Evolutionary conservation across 2,888 invertebrate species (phyloP).

Genomic region (Dolichomitus sp.): DNA sequence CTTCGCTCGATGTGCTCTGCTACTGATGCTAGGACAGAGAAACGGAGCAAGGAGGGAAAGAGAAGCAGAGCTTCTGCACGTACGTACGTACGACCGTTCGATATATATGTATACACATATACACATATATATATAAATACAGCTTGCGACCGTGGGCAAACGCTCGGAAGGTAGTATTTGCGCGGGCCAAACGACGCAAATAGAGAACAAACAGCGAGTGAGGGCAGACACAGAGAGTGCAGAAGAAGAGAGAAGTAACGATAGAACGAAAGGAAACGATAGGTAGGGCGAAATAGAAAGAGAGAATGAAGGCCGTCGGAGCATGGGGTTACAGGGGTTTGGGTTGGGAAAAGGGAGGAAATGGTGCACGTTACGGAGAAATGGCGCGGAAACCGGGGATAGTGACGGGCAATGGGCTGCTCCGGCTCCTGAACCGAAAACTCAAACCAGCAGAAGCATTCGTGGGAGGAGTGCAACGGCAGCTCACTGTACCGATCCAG

Average conservation of each 20-base stretch:
- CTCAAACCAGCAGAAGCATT: conserved; percentile 65
- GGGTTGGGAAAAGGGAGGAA: conserved; percentile 83
- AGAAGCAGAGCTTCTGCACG: conserved; percentile 53
- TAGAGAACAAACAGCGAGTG: conserved; percentile 83
- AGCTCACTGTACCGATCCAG: conserved; percentile 46
- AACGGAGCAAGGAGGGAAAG: conserved; percentile 37
- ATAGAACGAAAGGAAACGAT: conserved; percentile 65
- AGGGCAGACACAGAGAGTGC: conserved; percentile 66
- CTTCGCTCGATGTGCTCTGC: conserved; percentile 67
- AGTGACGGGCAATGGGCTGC: conserved; percentile 84
- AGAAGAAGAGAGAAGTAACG: conserved; percentile 57
- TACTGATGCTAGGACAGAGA: conserved; percentile 39
- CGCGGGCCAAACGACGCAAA: conserved; percentile 85
- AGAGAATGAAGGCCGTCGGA: conserved; percentile 57
- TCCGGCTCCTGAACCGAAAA: conserved; percentile 73
- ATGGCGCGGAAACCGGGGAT: conserved; percentile 86
- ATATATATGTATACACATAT: conserved; percentile 20
- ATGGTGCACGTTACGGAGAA: conserved; percentile 86
- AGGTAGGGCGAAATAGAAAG: conserved; percentile 65
- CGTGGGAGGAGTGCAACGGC: conserved; percentile 69
- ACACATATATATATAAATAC: conserved; percentile 17
- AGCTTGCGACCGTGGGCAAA: conserved; percentile 60
- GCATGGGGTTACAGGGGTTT: conserved; percentile 68
- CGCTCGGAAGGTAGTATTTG: conserved; percentile 83
- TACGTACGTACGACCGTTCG: conserved; percentile 8